Percentiles rank a stretch among this genome's conserved stretches.
Conservation (phyloP, 2,888 invertebrate genomes). For the Drosophila multiciliata region DNA sequence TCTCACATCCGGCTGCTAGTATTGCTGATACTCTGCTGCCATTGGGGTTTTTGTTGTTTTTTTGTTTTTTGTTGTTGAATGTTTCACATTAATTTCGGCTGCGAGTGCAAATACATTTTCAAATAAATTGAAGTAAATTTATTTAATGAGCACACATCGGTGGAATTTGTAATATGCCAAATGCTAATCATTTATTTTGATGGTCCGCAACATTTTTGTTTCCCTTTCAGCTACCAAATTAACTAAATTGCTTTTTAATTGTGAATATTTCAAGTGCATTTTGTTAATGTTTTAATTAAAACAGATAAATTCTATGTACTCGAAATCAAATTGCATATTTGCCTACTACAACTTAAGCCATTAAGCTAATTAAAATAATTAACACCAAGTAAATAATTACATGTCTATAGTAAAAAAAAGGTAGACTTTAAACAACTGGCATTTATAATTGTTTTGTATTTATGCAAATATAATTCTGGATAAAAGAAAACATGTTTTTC, state of each 20-base stretch:
- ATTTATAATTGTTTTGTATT: not conserved
- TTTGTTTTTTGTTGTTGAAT: constrained; percentile 60
- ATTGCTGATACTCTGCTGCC: constrained; percentile 21
- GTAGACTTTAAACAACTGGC: not conserved
- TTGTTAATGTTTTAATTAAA: constrained; percentile 59
- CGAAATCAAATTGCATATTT: not conserved
- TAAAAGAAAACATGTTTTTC: not conserved
- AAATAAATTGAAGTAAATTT: constrained; percentile 81
- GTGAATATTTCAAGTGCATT: constrained; percentile 50
- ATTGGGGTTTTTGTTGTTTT: constrained; percentile 40
- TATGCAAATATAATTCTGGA: not conserved
- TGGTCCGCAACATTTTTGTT: constrained; percentile 19
- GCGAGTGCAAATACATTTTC: constrained; percentile 81
- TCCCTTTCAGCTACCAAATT: constrained; percentile 45
- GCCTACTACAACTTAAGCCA: not conserved
- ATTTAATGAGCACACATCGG: constrained; percentile 64
- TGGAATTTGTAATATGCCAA: constrained; percentile 62
- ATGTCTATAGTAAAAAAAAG: not conserved
- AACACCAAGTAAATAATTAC: not conserved
- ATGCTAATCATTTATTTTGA: constrained; percentile 48
- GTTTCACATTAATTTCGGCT: constrained; percentile 83
- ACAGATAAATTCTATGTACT: constrained; percentile 20
- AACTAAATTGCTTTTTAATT: constrained; percentile 75
- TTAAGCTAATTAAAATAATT: constrained; percentile 26
- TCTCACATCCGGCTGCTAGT: constrained; percentile 25